Evolutionary conservation across 2,113 vertebrate species (phyloP), one percentile per base, ranked within the genome.

Genomic region (Clarias macrocephalus): DNA sequence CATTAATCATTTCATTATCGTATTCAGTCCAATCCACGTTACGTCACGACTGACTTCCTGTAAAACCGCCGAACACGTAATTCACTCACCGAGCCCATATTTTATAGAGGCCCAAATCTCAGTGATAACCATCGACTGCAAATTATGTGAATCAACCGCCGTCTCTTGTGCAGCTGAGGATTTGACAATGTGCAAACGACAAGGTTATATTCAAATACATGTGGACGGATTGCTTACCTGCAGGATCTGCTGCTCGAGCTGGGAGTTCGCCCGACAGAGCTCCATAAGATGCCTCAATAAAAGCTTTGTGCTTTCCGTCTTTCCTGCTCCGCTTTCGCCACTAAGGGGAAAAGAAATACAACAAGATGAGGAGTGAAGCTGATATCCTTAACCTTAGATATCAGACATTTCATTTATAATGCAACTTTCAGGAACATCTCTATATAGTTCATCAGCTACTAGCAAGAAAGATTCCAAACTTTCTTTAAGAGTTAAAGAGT

Each of bases 261-360:
- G 95, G 0, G 87, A 93, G 91, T 95, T 95, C 70, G 94, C 93
- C 72, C 91, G 93, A 88, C 94, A 95, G 0, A 95, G 88, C 77
- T 94, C 92, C 94, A 96, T 95, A 85, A 96, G 92, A 82, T 96
- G 95, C 82, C 93, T 89, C 88, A 96, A 89, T 66, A 96, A 86
- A 0, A 95, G 90, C 82, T 96, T 96, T 0, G 95, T 94, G 91
- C 94, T 96, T 89, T 96, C 95, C 0, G 95, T 96, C 88, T 96
- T 96, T 23, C 95, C 95, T 8, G 95, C 95, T 37, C 95, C 95
- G 0, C 95, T 96, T 88, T 96, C 95, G 84, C 95, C 95, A 6
- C 95, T 96, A 91, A 79, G 83, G 76, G 72, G 83, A 91, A 23
- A 57, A 60, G 12, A 86, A 3, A 86, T 18, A 52, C 13, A 75